phyloP scores from a whole-genome alignment of 2,888 invertebrate genomes.

The Trichacis sp. region DNA sequence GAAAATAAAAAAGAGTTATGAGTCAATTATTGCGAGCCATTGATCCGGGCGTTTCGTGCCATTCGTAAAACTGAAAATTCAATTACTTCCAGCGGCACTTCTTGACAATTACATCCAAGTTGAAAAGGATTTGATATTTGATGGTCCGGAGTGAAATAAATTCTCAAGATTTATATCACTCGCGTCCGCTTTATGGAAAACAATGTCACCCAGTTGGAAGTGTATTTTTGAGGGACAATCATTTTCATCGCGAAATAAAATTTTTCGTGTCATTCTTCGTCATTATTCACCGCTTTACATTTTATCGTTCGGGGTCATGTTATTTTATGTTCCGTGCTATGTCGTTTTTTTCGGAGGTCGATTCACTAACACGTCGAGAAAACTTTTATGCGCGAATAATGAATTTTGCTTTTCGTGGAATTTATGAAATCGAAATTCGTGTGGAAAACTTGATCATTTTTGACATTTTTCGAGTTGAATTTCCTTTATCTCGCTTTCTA shows the following conservation, averaged over 20 bases:
- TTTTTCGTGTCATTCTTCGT: neutral
- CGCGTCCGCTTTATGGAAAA: constrained; percentile 27
- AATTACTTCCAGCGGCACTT: neutral
- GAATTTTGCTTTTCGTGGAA: too few species aligned
- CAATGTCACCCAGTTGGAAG: constrained; percentile 21
- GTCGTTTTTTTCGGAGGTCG: too few species aligned
- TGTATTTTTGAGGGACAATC: constrained; percentile 7
- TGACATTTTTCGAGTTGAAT: too few species aligned
- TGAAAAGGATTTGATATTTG: constrained; percentile 3
- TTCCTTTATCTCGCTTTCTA: too few species aligned
- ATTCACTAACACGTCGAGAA: too few species aligned
- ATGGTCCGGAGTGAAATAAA: constrained; percentile 2
- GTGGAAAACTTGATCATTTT: too few species aligned
- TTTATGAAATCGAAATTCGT: too few species aligned
- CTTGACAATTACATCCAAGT: neutral
- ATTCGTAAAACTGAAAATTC: neutral
- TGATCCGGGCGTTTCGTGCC: neutral
- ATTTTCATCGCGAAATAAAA: neutral
- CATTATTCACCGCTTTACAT: too few species aligned
- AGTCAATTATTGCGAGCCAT: constrained; percentile 1
- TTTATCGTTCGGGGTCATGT: too few species aligned
- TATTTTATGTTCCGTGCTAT: too few species aligned
- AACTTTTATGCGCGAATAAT: too few species aligned
- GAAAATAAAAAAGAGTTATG: constrained; percentile 1
- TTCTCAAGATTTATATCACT: constrained; percentile 21